These are phyloP conservation scores for Odontocolon sp. DNA, from an alignment of 2,888 invertebrate species.

Conservation along the genomic window DNA sequence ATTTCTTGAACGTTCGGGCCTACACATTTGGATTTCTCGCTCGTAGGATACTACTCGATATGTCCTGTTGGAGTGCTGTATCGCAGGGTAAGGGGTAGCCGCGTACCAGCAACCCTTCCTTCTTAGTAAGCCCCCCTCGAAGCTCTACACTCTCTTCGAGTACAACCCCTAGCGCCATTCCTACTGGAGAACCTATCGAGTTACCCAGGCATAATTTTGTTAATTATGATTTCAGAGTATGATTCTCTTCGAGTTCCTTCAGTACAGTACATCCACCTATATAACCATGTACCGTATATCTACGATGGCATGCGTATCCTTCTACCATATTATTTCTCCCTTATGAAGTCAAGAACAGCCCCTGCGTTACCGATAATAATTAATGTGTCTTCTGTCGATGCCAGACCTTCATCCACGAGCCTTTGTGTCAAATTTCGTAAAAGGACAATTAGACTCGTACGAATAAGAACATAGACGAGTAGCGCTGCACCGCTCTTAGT, in stretches of 20 bases:
- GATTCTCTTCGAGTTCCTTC: constrained; percentile 69
- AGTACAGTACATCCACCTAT: constrained; percentile 10
- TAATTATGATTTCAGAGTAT: constrained; percentile 79
- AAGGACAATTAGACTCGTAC: not conserved
- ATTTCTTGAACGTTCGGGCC: constrained; percentile 56
- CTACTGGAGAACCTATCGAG: constrained; percentile 76
- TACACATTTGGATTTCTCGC: constrained; percentile 20
- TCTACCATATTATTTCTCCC: constrained; percentile 53
- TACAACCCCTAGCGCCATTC: constrained; percentile 57
- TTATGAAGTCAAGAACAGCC: constrained; percentile 22
- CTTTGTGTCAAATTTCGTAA: constrained; percentile 46
- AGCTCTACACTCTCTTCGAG: constrained; percentile 52
- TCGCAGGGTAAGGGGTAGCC: constrained; percentile 47
- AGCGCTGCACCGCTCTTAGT: not conserved
- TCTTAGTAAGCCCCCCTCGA: constrained; percentile 72
- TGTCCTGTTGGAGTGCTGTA: constrained; percentile 35
- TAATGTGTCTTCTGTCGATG: constrained; percentile 56
- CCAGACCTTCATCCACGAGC: constrained; percentile 29
- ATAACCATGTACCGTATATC: not conserved
- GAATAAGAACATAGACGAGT: not conserved
- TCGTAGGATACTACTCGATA: constrained; percentile 39
- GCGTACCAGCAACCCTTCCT: constrained; percentile 74
- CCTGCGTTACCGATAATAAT: constrained; percentile 49
- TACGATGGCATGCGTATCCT: constrained; percentile 34
- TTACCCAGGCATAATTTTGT: constrained; percentile 80